Evolutionary conservation across 2,888 invertebrate genomes (phyloP).

Genomic region (Clusia tigrina): DNA sequence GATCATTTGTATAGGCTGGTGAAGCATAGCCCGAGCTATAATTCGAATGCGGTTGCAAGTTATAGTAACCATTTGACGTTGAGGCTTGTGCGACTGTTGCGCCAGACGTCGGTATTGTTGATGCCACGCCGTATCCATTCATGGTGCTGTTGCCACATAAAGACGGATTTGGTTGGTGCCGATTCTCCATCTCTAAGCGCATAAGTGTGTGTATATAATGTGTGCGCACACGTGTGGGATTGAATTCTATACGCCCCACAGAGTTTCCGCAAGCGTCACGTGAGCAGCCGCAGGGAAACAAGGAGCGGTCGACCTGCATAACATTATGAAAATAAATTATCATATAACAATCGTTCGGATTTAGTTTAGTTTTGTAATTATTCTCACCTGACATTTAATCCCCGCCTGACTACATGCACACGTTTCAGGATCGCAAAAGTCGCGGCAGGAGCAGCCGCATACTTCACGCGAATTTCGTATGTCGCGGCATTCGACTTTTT

Average conservation of each 20-base stretch:
- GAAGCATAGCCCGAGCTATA: slow-evolving; percentile 60
- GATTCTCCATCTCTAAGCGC: slow-evolving; percentile 87
- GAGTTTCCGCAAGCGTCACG: slow-evolving; percentile 93
- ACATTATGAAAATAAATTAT: slow-evolving; percentile 14
- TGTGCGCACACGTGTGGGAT: slow-evolving; percentile 92
- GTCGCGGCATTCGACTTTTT: slow-evolving; percentile 93
- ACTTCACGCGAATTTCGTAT: slow-evolving; percentile 92
- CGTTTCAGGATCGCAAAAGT: slow-evolving; percentile 93
- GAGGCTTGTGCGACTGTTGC: slow-evolving; percentile 25
- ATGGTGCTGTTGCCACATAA: slow-evolving; percentile 24
- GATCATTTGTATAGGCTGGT: slow-evolving; percentile 49
- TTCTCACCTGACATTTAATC: slow-evolving; percentile 94
- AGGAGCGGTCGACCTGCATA: slow-evolving; percentile 83
- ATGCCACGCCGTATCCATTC: slow-evolving; percentile 32
- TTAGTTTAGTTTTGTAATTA: neutral
- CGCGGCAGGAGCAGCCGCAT: slow-evolving; percentile 92
- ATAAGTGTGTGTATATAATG: slow-evolving; percentile 97
- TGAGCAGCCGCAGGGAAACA: slow-evolving; percentile 96
- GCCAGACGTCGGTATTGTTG: slow-evolving; percentile 28
- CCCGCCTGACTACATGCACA: slow-evolving; percentile 94
- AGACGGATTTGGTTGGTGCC: slow-evolving; percentile 63
- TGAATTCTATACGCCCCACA: slow-evolving; percentile 94
- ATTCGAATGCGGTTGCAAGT: slow-evolving; percentile 52
- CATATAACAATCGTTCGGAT: slow-evolving; percentile 2
- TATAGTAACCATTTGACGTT: slow-evolving; percentile 38